Conservation (phyloP, 1,140 invertebrate species). For the Ptiloglossa arizonensis region DNA sequence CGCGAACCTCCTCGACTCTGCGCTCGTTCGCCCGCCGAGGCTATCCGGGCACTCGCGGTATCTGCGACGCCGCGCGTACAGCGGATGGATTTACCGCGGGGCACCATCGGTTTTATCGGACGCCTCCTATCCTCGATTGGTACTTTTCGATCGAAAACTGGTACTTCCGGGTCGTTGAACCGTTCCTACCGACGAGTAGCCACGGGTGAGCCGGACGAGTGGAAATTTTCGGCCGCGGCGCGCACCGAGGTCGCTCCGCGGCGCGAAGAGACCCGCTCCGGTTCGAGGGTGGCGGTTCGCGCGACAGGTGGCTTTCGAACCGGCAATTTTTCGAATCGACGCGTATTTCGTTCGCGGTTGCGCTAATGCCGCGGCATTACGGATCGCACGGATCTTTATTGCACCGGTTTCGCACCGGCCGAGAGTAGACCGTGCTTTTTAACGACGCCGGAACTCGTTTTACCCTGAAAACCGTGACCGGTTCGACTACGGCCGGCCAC, state of each 20-base stretch:
- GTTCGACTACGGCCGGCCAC: slow-evolving; percentile 48
- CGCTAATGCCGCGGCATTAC: slow-evolving; percentile 44
- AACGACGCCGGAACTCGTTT: slow-evolving; percentile 57
- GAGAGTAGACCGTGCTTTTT: slow-evolving; percentile 24
- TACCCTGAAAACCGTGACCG: slow-evolving; percentile 61
- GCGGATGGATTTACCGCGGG: slow-evolving; percentile 42
- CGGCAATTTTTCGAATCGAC: not conserved
- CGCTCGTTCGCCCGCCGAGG: slow-evolving; percentile 15
- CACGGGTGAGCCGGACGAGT: too few relatives aligned
- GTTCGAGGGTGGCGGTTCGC: too few relatives aligned
- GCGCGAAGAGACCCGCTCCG: too few relatives aligned
- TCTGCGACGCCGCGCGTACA: slow-evolving; percentile 17
- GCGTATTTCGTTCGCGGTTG: slow-evolving; percentile 33
- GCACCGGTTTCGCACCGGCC: slow-evolving; percentile 33
- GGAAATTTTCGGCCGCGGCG: too few relatives aligned
- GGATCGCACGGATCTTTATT: slow-evolving; percentile 62
- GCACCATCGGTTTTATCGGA: slow-evolving; percentile 34
- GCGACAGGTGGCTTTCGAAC: slow-evolving; percentile 26
- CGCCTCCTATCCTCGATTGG: not conserved
- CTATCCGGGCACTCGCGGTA: slow-evolving; percentile 47
- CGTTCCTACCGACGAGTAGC: too few relatives aligned
- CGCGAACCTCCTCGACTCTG: slow-evolving; percentile 58
- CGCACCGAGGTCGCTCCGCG: too few relatives aligned
- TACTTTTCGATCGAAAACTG: not conserved
- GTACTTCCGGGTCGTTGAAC: slow-evolving; percentile 2